A percentile compares a stretch with the other conserved stretches of the same genome.
phyloP scores from a whole-genome alignment of 2,113 vertebrate species.

The Calyptommatus sinebrachiatus region DNA sequence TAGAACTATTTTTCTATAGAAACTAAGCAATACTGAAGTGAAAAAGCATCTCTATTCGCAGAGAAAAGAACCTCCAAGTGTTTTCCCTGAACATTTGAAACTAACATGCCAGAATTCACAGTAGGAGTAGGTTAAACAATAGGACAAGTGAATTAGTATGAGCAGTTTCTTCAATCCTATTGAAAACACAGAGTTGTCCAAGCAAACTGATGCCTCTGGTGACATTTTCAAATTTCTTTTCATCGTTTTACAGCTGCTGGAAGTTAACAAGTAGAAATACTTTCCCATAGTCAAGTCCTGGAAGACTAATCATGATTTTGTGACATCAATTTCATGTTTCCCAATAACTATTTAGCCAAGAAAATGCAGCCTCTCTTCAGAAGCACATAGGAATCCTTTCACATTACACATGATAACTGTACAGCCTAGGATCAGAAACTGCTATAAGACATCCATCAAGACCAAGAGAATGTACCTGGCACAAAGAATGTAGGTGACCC shows the following conservation, averaged over 20 bases:
- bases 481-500: neutral
- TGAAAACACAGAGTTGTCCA: neutral
- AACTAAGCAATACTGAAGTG: neutral
- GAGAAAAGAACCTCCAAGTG: neutral
- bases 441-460: neutral
- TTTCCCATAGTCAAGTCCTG: neutral
- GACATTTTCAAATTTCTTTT: neutral
- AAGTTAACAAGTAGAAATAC: neutral
- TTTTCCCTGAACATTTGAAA: neutral
- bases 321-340: neutral
- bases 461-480: neutral
- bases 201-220: neutral
- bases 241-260: neutral
- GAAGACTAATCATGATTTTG: neutral
- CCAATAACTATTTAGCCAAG: neutral
- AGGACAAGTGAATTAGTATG: neutral
- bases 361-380: neutral
- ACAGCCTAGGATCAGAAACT: neutral
- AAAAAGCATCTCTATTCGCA: accelerated
- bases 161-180: neutral
- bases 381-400: neutral
- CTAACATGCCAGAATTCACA: accelerated
- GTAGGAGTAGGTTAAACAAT: accelerated
- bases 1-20: neutral
- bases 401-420: neutral